Evolutionary conservation across 2,888 invertebrate species (phyloP).

Genomic region (Adelphocoris suturalis): DNA sequence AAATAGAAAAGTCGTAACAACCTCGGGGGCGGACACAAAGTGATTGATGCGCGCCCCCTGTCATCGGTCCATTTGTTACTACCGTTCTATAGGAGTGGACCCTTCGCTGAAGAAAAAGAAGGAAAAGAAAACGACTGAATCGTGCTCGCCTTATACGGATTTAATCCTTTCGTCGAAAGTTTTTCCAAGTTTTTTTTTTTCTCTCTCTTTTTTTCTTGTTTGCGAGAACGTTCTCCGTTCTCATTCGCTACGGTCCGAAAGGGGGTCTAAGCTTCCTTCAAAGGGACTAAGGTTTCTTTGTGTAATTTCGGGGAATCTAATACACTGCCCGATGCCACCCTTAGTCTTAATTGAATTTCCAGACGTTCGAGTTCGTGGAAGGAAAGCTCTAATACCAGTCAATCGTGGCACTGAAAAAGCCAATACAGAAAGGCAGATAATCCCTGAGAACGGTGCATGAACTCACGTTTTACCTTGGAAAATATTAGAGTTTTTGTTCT

Average conservation of each 20-base stretch:
- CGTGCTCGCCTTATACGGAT: slow-evolving; percentile 30
- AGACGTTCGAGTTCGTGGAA: background rate
- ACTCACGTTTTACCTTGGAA: too few relatives aligned
- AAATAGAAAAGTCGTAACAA: slow-evolving; percentile 2
- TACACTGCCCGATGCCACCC: background rate
- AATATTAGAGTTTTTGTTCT: too few relatives aligned
- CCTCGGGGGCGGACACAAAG: background rate
- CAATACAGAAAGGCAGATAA: too few relatives aligned
- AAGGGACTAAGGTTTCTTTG: slow-evolving; percentile 9
- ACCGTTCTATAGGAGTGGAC: slow-evolving; percentile 10
- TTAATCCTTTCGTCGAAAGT: slow-evolving; percentile 34
- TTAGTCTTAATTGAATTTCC: background rate
- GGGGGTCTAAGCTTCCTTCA: background rate
- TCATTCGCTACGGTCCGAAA: background rate
- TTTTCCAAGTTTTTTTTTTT: background rate
- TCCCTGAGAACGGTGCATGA: too few relatives aligned
- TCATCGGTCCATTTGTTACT: slow-evolving; percentile 28
- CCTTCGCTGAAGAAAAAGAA: background rate
- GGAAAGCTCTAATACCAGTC: too few relatives aligned
- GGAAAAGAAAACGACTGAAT: slow-evolving; percentile 34
- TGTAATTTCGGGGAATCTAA: slow-evolving; percentile 8
- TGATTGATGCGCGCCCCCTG: slow-evolving; percentile 27
- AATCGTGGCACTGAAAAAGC: too few relatives aligned
- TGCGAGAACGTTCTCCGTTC: background rate
- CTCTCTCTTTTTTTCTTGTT: background rate